A percentile compares a stretch with the other conserved stretches of the same genome.
Evolutionary conservation across 1,140 invertebrate species (phyloP).

Genomic region (Panagrolaimus sp.): DNA sequence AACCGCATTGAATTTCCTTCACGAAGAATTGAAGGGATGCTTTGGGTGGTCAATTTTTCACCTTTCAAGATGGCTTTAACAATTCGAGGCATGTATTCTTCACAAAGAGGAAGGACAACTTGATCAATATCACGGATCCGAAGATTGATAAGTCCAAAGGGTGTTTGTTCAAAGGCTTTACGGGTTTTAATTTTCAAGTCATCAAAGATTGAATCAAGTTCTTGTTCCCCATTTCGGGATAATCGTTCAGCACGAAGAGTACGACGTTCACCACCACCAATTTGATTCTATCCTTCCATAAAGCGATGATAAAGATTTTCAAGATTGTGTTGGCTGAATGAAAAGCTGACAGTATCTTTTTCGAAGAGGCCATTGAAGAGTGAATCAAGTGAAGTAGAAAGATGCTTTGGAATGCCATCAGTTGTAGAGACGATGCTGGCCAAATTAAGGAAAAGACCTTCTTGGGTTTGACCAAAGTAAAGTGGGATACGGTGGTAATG

Average conservation of each 20-base stretch:
- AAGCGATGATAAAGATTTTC: conserved; percentile 35
- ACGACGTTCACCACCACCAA: conserved; percentile 25
- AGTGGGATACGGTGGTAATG: conserved; percentile 25
- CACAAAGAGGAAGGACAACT: conserved; percentile 12
- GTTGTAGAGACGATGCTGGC: conserved; percentile 27
- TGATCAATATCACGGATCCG: conserved; percentile 34
- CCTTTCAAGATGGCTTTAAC: conserved; percentile 21
- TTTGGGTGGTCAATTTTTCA: neutral
- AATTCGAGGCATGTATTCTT: conserved; percentile 19
- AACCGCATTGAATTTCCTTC: conserved; percentile 21
- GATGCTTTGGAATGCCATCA: conserved; percentile 32
- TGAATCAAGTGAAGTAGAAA: conserved; percentile 32
- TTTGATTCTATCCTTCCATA: neutral
- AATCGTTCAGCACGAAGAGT: neutral
- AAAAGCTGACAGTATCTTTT: conserved; percentile 40
- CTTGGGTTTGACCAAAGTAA: conserved; percentile 30
- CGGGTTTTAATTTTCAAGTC: conserved; percentile 38
- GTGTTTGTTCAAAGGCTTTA: conserved; percentile 1
- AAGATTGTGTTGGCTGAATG: conserved; percentile 41
- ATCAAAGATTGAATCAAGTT: conserved; percentile 31
- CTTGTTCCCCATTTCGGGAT: conserved; percentile 25
- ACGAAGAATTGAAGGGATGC: conserved; percentile 23
- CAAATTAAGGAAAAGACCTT: conserved; percentile 45
- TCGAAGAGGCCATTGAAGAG: conserved; percentile 41
- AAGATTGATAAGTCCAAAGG: conserved; percentile 44